Conservation (phyloP, 2,113 vertebrate genomes). For the Corapipo altera region DNA sequence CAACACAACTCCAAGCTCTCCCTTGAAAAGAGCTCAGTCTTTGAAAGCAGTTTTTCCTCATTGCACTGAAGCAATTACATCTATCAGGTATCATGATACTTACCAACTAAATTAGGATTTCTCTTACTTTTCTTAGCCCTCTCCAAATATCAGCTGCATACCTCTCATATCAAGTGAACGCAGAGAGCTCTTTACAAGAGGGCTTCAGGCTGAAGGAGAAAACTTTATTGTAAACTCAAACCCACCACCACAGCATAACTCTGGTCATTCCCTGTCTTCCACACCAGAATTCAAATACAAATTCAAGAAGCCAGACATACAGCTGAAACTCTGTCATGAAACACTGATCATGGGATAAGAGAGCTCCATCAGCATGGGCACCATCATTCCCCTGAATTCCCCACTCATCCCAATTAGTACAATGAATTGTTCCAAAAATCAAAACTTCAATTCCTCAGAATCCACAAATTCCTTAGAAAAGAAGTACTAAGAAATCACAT, state of each 20-base stretch:
- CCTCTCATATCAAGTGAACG: not conserved
- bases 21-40: not conserved
- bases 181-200: not conserved
- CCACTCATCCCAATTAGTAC: not conserved
- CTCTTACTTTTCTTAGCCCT: not conserved
- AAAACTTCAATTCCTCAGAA: not conserved
- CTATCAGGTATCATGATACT: not conserved
- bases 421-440: not conserved
- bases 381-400: not conserved
- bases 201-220: not conserved
- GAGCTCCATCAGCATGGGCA: not conserved
- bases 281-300: not conserved
- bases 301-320: not conserved
- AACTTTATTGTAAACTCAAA: not conserved
- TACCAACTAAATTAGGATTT: not conserved
- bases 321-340: not conserved
- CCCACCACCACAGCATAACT: not conserved
- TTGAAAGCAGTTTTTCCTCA: not conserved
- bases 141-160: not conserved
- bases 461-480: not conserved
- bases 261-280: not conserved
- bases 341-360: not conserved
- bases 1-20: not conserved
- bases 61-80: not conserved
- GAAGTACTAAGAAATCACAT: rapidly evolving